Percentiles rank a stretch among this genome's conserved stretches.
Evolutionary conservation across 1,140 invertebrate genomes (phyloP).

Genomic region (Schmidtea mediterranea): DNA sequence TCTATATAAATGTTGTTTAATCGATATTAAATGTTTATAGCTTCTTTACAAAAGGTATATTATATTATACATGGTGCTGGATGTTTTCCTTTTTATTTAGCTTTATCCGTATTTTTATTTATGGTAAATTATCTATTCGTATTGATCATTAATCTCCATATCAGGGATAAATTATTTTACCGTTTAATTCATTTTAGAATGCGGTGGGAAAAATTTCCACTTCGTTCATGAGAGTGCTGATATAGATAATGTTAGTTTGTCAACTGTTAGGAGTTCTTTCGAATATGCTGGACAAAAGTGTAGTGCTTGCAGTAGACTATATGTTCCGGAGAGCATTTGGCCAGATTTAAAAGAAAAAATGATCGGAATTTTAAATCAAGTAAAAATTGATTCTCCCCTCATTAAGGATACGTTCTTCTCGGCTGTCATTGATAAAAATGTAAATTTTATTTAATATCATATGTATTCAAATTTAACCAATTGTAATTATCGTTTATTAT

Average conservation of each 20-base stretch:
- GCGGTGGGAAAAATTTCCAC: slow-evolving; percentile 95
- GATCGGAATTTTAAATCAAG: slow-evolving; percentile 17
- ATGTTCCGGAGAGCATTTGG: slow-evolving; percentile 71
- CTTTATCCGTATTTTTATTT: too few species aligned
- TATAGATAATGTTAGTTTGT: slow-evolving; percentile 46
- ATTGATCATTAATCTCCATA: too few species aligned
- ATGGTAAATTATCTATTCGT: background rate
- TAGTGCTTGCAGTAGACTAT: slow-evolving; percentile 81
- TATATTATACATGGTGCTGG: too few species aligned
- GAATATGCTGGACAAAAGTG: slow-evolving; percentile 91
- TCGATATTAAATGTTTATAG: too few species aligned
- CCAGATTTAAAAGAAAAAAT: slow-evolving; percentile 34
- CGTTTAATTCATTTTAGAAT: slow-evolving; percentile 42
- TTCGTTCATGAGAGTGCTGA: slow-evolving; percentile 75
- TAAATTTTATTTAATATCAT: slow-evolving; percentile 10
- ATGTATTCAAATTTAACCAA: too few species aligned
- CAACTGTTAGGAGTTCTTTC: slow-evolving; percentile 65
- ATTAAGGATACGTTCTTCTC: slow-evolving; percentile 58
- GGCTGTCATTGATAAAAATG: slow-evolving; percentile 73
- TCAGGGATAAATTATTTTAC: too few species aligned
- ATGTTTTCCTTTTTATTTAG: background rate
- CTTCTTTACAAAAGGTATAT: too few species aligned
- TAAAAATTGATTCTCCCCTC: slow-evolving; percentile 55
- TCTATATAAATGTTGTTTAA: too few species aligned
- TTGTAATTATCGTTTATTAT: too few species aligned